Evolutionary conservation across 2,797 vertebrate species (phyloP), one percentile per base, ranked within the genome.

Genomic region (Malurus leucopterus): DNA sequence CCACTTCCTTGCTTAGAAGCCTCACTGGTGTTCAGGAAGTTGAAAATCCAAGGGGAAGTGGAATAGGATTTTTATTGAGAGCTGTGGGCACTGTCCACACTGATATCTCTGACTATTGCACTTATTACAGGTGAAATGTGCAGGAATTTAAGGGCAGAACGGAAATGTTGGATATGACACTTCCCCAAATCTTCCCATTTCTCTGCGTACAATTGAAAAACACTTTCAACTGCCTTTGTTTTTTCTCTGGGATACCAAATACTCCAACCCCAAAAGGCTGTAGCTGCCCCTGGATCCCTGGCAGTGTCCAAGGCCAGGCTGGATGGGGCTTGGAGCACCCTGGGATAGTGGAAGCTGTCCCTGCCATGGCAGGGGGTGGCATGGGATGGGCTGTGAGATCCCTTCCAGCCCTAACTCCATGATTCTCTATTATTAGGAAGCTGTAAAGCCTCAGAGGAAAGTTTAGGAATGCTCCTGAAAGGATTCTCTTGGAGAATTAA

Each of bases 11-110:
- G 29, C 46, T 53, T 74, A 8, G 27, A 92, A 64, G 57, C 36
- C 47, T 89, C 43, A 11, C 29, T 58, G 64, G 72, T 7, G 2
- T 68, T 87, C 46, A 74, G 53, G 24, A 76, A 62, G 43, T 6
- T 84, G 41, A 57, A 69, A 78, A 79, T 78, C 36, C 55, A 63
- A 78, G 38, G 29, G 16, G 30, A 88, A 76, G 51, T 13, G 50
- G 65, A 67, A 85, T 73, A 87, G 57, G 41, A 82, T 86, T 93
- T 87, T 80, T 47, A 47, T 77, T 62, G 32, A 13, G 41, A 79
- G 62, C 62, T 34, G 34, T 4, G 4, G 2, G 55, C 23, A 15
- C 58, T 54, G 61, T 49, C 64, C 57, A 61, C 50, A 27, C 24
- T 41, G 23, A 26, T 61, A 63, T 83, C 70, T 70, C 62, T 62